Evolutionary conservation across 2,797 vertebrate genomes (phyloP).

Genomic region (Myioborus miniatus): DNA sequence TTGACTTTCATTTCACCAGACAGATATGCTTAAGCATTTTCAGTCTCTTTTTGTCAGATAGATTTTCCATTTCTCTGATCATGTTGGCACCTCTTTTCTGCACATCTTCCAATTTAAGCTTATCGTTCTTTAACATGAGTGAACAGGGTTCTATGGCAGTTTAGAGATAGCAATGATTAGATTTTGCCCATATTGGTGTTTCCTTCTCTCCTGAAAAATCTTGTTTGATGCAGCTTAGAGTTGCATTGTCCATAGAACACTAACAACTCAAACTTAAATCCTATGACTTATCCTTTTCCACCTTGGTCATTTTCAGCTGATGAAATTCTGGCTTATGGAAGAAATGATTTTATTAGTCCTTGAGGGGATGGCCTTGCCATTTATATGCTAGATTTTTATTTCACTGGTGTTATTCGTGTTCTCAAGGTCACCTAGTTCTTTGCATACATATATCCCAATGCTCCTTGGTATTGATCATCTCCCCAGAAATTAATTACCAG

Average conservation of each 20-base stretch:
- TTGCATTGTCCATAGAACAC: background rate
- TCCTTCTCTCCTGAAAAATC: background rate
- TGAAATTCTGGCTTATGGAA: background rate
- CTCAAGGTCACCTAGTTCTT: background rate
- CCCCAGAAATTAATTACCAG: background rate
- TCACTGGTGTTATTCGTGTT: background rate
- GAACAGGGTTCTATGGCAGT: background rate
- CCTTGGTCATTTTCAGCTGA: background rate
- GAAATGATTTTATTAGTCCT: conserved; percentile 23
- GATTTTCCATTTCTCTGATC: conserved; percentile 46
- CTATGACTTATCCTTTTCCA: background rate
- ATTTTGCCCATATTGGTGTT: background rate
- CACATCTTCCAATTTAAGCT: conserved; percentile 24
- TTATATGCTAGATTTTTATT: background rate
- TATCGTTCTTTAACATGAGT: conserved; percentile 34
- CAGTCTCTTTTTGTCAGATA: conserved; percentile 24
- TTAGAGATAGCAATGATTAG: conserved; percentile 1
- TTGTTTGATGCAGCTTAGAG: background rate
- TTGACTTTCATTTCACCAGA: background rate
- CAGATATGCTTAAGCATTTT: conserved; percentile 11
- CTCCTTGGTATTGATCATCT: background rate
- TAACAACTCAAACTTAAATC: background rate
- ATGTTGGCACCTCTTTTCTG: conserved; percentile 19
- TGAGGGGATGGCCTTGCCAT: background rate
- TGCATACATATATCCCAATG: background rate